Percentiles rank a stretch among this genome's conserved stretches.
These are phyloP conservation scores for Epizoanthus rinbou DNA, from an alignment of 92 coral and sea anemone genomes.

Conservation along the genomic window DNA sequence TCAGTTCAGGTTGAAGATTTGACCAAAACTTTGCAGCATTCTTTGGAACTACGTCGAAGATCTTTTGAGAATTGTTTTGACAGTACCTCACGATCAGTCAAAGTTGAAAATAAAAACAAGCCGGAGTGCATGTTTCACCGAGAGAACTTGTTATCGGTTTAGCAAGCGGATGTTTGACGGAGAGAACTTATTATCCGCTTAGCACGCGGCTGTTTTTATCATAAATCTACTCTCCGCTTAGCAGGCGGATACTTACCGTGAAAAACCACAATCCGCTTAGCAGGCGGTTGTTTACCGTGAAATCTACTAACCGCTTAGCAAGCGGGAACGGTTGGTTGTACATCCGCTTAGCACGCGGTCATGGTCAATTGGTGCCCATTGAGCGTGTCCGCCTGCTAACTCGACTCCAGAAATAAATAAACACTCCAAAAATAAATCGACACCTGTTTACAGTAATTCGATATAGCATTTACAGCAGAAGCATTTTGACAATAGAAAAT, in stretches of 20 bases:
- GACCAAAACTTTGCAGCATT: not conserved
- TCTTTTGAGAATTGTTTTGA: not conserved
- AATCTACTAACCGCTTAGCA: slow-evolving; percentile 21
- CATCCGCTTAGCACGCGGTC: slow-evolving; percentile 11
- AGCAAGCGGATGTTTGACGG: slow-evolving; percentile 13
- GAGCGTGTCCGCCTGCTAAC: slow-evolving; percentile 26
- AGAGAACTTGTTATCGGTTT: not conserved
- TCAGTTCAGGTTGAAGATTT: slow-evolving; percentile 9
- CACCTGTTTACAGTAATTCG: too few relatives aligned
- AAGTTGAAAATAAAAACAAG: not conserved
- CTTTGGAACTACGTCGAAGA: slow-evolving; percentile 1
- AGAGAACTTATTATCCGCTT: slow-evolving; percentile 19
- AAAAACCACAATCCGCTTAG: slow-evolving; percentile 14
- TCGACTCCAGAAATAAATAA: too few relatives aligned
- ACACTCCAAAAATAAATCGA: too few relatives aligned
- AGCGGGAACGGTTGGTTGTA: not conserved
- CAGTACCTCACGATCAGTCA: slow-evolving; percentile 9
- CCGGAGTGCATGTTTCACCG: not conserved
- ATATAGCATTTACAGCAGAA: too few relatives aligned
- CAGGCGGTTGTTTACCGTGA: slow-evolving; percentile 12
- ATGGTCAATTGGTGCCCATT: slow-evolving; percentile 17
- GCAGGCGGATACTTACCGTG: not conserved
- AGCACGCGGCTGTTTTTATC: slow-evolving; percentile 8
- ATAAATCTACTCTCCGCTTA: slow-evolving; percentile 8
- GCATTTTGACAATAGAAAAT: too few relatives aligned